Evolutionary conservation across 2,797 vertebrate genomes (phyloP).

Genomic region (Gambelia wislizenii): DNA sequence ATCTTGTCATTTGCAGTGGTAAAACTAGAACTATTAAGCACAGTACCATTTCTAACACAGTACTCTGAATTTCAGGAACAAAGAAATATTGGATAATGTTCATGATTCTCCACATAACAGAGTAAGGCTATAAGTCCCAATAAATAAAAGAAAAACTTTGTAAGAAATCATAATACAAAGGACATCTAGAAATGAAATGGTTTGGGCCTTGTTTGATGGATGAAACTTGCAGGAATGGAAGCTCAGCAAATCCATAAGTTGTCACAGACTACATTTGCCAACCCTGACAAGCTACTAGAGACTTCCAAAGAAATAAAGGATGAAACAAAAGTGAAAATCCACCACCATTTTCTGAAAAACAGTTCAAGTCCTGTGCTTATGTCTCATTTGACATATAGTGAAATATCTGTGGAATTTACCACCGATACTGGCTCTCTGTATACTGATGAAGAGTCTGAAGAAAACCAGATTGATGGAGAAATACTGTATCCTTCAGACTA

Average conservation of each 20-base stretch:
- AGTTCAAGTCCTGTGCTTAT: constrained; percentile 32
- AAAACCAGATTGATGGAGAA: constrained; percentile 43
- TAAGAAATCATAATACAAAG: constrained; percentile 40
- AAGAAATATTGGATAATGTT: constrained; percentile 30
- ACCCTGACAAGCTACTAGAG: constrained; percentile 56
- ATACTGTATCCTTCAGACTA: constrained; percentile 17
- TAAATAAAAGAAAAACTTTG: constrained; percentile 24
- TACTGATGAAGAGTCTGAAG: neutral
- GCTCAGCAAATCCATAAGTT: constrained; percentile 68
- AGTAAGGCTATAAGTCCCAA: constrained; percentile 30
- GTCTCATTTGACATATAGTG: neutral
- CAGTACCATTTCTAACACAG: neutral
- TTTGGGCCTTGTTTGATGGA: constrained; percentile 58
- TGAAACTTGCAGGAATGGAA: constrained; percentile 80
- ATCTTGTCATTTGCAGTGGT: constrained; percentile 30
- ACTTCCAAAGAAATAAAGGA: constrained; percentile 50
- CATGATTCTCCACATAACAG: constrained; percentile 32
- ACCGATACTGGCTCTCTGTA: neutral
- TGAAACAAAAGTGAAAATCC: constrained; percentile 58
- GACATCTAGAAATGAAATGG: constrained; percentile 50
- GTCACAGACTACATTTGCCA: constrained; percentile 51
- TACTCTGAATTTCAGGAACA: constrained; percentile 44
- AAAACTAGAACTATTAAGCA: constrained; percentile 3
- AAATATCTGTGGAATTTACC: constrained; percentile 32
- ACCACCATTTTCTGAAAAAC: constrained; percentile 28